Evolutionary conservation across 2,797 vertebrate species (phyloP).

Genomic region (Notamacropus eugenii): DNA sequence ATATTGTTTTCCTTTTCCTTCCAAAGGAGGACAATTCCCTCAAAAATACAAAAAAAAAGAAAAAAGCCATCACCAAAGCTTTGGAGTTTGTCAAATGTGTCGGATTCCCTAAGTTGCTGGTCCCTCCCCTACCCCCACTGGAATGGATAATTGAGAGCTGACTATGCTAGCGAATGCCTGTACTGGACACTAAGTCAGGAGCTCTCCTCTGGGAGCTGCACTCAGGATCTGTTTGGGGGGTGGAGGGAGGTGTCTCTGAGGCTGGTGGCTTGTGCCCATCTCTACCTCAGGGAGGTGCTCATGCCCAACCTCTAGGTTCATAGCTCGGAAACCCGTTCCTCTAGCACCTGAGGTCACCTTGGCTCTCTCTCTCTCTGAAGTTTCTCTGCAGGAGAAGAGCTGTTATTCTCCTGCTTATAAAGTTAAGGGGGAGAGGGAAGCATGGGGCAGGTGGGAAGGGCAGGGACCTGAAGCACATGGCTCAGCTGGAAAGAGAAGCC

Average conservation of each 20-base stretch:
- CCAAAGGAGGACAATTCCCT: not conserved
- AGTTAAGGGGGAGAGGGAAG: not conserved
- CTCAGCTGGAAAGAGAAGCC: not conserved
- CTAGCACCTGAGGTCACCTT: constrained; percentile 17
- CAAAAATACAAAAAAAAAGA: not conserved
- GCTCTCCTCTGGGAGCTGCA: not conserved
- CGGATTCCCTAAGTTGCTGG: not conserved
- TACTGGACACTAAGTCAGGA: not conserved
- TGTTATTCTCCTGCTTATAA: not conserved
- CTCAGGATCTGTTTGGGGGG: not conserved
- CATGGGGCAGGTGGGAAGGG: not conserved
- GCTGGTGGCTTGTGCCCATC: not conserved
- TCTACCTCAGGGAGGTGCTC: not conserved
- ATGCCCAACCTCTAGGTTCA: not conserved
- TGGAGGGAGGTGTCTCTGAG: not conserved
- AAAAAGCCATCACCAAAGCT: not conserved
- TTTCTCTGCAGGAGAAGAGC: not conserved
- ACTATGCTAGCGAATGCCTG: not conserved
- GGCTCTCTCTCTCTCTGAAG: not conserved
- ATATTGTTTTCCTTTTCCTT: not conserved
- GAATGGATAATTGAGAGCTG: not conserved
- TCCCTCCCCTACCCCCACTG: not conserved
- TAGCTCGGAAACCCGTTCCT: not conserved
- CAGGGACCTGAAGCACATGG: not conserved
- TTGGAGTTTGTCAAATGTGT: not conserved